Evolutionary conservation across 2,888 invertebrate species (phyloP), one percentile per base, ranked within the genome.

Genomic region (Synanthedon myopaeformis): DNA sequence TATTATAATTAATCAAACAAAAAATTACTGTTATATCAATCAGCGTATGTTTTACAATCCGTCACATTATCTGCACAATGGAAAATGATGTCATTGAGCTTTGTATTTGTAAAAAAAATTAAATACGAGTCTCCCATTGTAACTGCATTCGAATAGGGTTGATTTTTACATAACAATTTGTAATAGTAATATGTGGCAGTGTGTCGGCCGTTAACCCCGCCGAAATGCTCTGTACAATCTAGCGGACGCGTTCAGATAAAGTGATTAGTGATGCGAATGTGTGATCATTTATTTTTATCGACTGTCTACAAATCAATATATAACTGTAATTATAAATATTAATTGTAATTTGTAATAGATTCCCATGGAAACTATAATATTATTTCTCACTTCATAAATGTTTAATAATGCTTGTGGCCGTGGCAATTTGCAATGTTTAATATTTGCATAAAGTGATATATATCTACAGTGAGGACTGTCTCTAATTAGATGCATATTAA

Each of bases 161-260:
- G 13, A 45, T 45, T 45, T 45, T 45, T 45, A 14, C n/a, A n/a
- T n/a, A 45, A 45, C 45, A 45, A 45, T 45, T 45, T 45, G 45
- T n/a, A 14, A 45, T 17, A 49, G 61, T 73, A 35, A 85, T 81
- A 68, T 85, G 67, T 74, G 86, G 79, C 84, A 86, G 76, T 86
- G 74, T 83, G 84, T 60, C 82, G 85, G 77, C 61, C 79, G 60
- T 69, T 78, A 83, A 81, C 76, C 80, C 69, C 35, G 63, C 64
- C 70, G 61, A 80, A 82, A 79, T 79, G 74, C 71, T 74, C 65
- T 64, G 67, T 66, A 70, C 70, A 66, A 69, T 69, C 67, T 69
- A 68, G 68, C 60, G 59, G 64, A 68, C 70, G 72, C 67, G 70
- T 76, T 78, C 67, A 72, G 73, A 76, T 75, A 73, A 70, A 72